Conservation (phyloP, 2,888 invertebrate species). For the Pollenia labialis region DNA sequence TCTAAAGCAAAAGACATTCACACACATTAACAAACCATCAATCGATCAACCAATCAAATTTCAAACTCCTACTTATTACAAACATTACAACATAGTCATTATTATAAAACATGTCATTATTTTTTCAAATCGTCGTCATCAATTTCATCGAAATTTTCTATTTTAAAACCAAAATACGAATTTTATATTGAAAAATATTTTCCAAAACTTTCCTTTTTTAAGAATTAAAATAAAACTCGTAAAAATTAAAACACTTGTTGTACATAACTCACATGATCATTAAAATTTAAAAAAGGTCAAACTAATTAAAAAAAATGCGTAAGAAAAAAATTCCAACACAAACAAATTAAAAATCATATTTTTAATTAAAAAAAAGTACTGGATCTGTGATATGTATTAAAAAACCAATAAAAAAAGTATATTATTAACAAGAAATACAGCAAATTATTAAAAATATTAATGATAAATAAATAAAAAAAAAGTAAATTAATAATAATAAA, state of each 20-base stretch:
- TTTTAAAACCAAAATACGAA: slow-evolving; percentile 36
- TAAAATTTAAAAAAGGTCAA: slow-evolving; percentile 39
- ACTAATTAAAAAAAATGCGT: slow-evolving; percentile 59
- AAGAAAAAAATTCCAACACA: slow-evolving; percentile 73
- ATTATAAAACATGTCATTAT: not conserved
- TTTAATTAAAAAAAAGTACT: slow-evolving; percentile 82
- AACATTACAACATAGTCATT: slow-evolving; percentile 13
- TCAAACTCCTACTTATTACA: not conserved
- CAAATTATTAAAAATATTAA: slow-evolving; percentile 40
- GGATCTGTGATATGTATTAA: slow-evolving; percentile 84
- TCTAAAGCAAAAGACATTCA: slow-evolving; percentile 24
- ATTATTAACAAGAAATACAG: slow-evolving; percentile 62
- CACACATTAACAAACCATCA: slow-evolving; percentile 13
- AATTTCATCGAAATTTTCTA: slow-evolving; percentile 5
- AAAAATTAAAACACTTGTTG: slow-evolving; percentile 53
- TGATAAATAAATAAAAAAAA: slow-evolving; percentile 65
- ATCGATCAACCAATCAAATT: slow-evolving; percentile 19
- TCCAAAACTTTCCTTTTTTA: slow-evolving; percentile 17
- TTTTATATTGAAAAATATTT: slow-evolving; percentile 56
- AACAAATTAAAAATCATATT: slow-evolving; percentile 74
- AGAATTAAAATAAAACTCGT: slow-evolving; percentile 32
- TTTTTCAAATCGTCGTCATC: slow-evolving; percentile 23
- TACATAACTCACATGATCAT: slow-evolving; percentile 71
- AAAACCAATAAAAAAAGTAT: slow-evolving; percentile 75
- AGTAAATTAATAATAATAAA: slow-evolving; percentile 74